Evolutionary conservation across 2,113 vertebrate species (phyloP).

Genomic region (Bufo gargarizans): DNA sequence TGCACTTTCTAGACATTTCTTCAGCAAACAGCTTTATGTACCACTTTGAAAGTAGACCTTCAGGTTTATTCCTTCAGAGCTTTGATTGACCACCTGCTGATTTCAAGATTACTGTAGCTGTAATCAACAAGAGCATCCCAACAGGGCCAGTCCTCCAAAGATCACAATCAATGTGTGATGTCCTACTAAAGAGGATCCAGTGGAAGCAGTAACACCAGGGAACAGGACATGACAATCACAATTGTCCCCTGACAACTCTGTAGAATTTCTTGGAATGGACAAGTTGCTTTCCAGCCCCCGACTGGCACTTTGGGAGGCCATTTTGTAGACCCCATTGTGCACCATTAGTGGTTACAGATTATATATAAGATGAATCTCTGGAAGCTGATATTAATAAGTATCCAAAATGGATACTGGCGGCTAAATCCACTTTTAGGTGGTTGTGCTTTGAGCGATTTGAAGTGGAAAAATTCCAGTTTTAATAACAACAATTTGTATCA

Average conservation of each 20-base stretch:
- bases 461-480: slow-evolving; percentile 9
- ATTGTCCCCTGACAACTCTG: no score
- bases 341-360: background rate
- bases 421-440: background rate
- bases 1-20: background rate
- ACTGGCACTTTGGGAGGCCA: background rate
- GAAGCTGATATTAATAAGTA: background rate
- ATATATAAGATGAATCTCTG: background rate
- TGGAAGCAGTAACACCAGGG: background rate
- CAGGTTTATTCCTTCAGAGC: background rate
- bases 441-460: background rate
- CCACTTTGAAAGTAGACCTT: background rate
- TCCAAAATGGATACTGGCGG: background rate
- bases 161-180: background rate
- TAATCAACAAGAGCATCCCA: background rate
- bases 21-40: background rate
- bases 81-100: background rate
- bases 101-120: background rate
- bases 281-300: background rate
- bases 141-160: background rate
- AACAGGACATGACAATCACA: no score
- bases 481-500: background rate
- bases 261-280: no score
- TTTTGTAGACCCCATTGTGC: background rate
- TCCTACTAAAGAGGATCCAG: background rate